Conservation (phyloP, 2,113 vertebrate genomes). For the Prolemur simus region DNA sequence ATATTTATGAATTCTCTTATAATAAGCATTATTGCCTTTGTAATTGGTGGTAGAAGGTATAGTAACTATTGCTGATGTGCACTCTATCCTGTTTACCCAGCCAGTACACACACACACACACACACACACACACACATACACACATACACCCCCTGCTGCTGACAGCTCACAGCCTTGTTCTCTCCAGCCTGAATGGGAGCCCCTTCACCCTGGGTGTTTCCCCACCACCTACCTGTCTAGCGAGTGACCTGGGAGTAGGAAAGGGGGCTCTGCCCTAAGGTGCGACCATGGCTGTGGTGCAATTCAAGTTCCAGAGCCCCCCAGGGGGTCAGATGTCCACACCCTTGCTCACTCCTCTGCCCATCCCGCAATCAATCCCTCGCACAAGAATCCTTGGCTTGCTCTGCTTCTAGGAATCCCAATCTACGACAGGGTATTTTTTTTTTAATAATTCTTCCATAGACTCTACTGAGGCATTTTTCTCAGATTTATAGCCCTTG, state of each 20-base stretch:
- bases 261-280: rapidly evolving
- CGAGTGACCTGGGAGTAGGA: rapidly evolving
- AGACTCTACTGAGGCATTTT: neutral
- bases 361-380: no score
- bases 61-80: neutral
- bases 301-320: neutral
- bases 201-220: neutral
- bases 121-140: no score
- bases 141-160: no score
- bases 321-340: neutral
- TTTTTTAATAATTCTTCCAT: neutral
- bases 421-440: neutral
- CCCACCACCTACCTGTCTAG: neutral
- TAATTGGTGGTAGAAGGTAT: neutral
- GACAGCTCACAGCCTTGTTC: neutral
- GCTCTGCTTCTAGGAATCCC: neutral
- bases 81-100: no score
- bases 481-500: neutral
- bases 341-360: neutral
- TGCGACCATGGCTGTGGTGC: neutral
- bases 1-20: neutral
- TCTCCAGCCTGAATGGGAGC: neutral
- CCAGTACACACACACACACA: no score
- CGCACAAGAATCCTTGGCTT: neutral
- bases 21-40: neutral